Percentiles rank a stretch among this genome's conserved stretches.
Evolutionary conservation across 2,113 vertebrate genomes (phyloP).

Genomic region (Muscicapa adusta): DNA sequence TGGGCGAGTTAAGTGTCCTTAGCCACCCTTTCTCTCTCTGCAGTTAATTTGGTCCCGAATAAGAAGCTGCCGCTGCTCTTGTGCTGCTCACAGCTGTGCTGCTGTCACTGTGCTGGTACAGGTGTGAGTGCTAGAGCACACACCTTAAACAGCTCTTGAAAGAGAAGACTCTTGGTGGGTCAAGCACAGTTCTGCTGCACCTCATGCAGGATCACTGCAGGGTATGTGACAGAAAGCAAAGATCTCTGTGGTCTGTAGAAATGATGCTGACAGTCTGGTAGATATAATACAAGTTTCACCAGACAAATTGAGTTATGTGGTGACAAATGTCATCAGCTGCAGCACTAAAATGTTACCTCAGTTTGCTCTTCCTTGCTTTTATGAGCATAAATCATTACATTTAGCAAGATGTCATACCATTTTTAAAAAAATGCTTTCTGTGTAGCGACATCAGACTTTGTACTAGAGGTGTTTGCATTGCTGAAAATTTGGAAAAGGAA

Average conservation of each 20-base stretch:
- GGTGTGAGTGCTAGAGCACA: neutral
- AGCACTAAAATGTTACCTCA: neutral
- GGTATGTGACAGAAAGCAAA: neutral
- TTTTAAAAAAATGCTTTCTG: neutral
- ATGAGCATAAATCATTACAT: neutral
- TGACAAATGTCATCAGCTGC: neutral
- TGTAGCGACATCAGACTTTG: neutral
- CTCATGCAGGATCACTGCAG: neutral
- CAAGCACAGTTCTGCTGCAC: neutral
- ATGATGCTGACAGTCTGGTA: neutral
- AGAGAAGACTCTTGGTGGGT: neutral
- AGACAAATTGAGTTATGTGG: neutral
- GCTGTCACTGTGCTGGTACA: neutral
- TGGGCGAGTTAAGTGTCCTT: constrained; percentile 4
- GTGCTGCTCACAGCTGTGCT: neutral
- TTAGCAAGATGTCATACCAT: neutral
- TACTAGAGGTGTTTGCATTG: neutral
- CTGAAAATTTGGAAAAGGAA: neutral
- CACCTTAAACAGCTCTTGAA: neutral
- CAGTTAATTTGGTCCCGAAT: neutral
- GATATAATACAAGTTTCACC: neutral
- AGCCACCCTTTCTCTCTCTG: neutral
- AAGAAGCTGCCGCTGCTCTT: accelerated
- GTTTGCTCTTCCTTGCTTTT: neutral
- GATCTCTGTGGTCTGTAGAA: neutral